These are phyloP conservation scores for Sciaenops ocellatus DNA, from an alignment of 2,797 vertebrate genomes.

Conservation along the genomic window DNA sequence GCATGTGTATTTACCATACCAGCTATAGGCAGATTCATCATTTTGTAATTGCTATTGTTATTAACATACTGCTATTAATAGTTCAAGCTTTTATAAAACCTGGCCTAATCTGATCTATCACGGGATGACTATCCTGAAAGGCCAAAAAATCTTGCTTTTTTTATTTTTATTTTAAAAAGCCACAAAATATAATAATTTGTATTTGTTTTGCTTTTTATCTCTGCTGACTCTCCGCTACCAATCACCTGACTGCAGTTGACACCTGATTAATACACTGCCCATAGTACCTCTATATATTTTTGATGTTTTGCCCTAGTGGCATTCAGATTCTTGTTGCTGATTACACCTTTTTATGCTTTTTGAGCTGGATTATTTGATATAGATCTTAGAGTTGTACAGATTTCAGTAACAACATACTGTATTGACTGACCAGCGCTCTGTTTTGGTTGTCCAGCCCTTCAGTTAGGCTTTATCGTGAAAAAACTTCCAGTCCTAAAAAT, in stretches of 20 bases:
- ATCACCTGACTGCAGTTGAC: slow-evolving; percentile 8
- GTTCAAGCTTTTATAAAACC: slow-evolving; percentile 38
- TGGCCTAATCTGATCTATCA: slow-evolving; percentile 40
- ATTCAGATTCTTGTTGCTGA: slow-evolving; percentile 12
- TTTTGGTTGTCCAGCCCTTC: background rate
- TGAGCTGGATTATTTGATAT: slow-evolving; percentile 4
- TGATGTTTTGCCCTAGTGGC: slow-evolving; percentile 2
- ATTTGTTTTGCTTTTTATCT: slow-evolving; percentile 24
- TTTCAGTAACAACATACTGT: slow-evolving; percentile 13
- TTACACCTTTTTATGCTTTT: slow-evolving; percentile 4
- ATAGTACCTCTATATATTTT: background rate
- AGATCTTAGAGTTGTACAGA: background rate
- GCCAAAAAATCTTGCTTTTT: slow-evolving; percentile 12
- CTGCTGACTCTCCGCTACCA: slow-evolving; percentile 11
- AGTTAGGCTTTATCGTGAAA: background rate
- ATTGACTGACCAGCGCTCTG: background rate
- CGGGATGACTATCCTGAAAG: slow-evolving; percentile 21
- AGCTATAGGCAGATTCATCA: slow-evolving; percentile 57
- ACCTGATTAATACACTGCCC: slow-evolving; percentile 8
- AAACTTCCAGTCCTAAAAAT: background rate
- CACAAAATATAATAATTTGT: slow-evolving; percentile 1
- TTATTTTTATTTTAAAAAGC: slow-evolving; percentile 19
- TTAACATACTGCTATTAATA: slow-evolving; percentile 63
- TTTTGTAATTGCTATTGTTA: slow-evolving; percentile 73
- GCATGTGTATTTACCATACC: slow-evolving; percentile 72